phyloP scores from a whole-genome alignment of 2,888 invertebrate genomes.

The Pristionchus japonicus region DNA sequence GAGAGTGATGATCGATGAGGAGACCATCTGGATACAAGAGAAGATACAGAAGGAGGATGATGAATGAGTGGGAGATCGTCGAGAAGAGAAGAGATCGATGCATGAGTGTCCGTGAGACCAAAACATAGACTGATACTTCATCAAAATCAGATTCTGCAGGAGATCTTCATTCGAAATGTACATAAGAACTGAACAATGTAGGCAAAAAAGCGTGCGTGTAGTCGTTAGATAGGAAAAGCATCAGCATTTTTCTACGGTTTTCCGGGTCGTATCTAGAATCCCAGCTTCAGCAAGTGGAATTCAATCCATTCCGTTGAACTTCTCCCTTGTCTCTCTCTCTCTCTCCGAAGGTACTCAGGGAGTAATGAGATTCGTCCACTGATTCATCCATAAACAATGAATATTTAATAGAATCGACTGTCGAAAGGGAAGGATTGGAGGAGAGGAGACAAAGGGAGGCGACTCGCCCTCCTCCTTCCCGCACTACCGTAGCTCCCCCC shows the following conservation, averaged over 20 bases:
- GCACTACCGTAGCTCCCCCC: background rate
- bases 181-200: too few relatives aligned
- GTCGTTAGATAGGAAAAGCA: too few relatives aligned
- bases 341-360: background rate
- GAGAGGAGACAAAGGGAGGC: background rate
- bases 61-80: background rate
- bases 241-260: too few relatives aligned
- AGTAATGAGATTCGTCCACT: constrained; percentile 38
- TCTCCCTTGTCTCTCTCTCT: background rate
- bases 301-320: too few relatives aligned
- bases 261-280: too few relatives aligned
- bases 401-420: constrained; percentile 39
- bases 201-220: too few relatives aligned
- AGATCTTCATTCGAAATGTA: too few relatives aligned
- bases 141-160: too few relatives aligned
- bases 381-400: constrained; percentile 47
- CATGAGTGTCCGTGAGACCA: too few relatives aligned
- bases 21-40: constrained; percentile 2
- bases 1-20: constrained; percentile 14
- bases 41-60: background rate
- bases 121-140: too few relatives aligned
- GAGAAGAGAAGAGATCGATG: too few relatives aligned
- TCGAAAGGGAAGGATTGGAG: constrained; percentile 2
- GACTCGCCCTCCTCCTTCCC: background rate
- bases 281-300: too few relatives aligned